Evolutionary conservation across 1,140 invertebrate species (phyloP), one percentile per base, ranked within the genome.

Genomic region (Tetragnatha versicolor): DNA sequence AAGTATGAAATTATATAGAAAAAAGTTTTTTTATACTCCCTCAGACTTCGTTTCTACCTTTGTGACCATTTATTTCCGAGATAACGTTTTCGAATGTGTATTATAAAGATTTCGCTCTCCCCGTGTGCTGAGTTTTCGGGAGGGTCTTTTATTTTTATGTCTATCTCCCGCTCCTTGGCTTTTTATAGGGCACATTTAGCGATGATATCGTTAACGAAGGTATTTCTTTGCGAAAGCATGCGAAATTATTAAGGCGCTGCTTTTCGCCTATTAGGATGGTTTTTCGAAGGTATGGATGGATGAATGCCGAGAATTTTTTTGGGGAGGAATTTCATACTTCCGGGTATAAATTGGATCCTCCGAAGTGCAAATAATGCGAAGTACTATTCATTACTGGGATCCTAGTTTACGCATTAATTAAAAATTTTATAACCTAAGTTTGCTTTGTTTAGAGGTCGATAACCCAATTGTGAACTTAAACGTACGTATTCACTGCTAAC

Each of bases 31-130:
- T 51, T 39, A 35, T 51, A 22, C 33, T 14, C 12, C 31, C 42
- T 27, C 66, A 33, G 4, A 17, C 25, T 53, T 33, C 70, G 55
- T 75, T 75, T 75, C 45, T 75, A 75, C 70, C 70, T 75, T 75
- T 33, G 58, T 75, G 70, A 75, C 70, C 55, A 75, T 75, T 75
- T 75, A 75, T 75, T 75, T 75, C 31, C 29, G 42, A 61, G 70
- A 75, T 75, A 75, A 75, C 70, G 70, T 42, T 75, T 75, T 63
- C 45, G 42, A 29, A 49, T 68, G 42, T 68, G 25, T 51, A 25
- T 70, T 55, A 51, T 39, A 47, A 47, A 53, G 47, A 33, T 31
- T 66, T 17, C 63, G 39, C 27, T 25, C 10, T 17, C 22, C 6
- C 49, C 25, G 14, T 14, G n/a, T 25, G 29, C 29, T 29, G 42